These are phyloP conservation scores for Echinarachnius parma DNA, from an alignment of 53 echinoderm and acorn worm species.

Conservation along the genomic window DNA sequence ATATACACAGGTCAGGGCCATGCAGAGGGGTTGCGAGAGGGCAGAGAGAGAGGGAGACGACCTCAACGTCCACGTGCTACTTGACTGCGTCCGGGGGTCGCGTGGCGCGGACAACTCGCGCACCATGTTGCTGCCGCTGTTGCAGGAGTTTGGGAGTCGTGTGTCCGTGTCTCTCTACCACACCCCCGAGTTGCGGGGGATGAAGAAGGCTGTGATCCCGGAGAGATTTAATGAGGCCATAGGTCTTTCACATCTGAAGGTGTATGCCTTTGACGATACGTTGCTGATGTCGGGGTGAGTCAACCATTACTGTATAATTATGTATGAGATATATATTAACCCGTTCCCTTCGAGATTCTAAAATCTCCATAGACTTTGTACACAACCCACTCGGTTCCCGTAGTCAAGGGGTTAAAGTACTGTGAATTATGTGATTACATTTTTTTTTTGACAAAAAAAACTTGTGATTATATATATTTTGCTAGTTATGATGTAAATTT, in stretches of 20 bases:
- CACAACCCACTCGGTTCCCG: no score
- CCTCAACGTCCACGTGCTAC: conserved; percentile 61
- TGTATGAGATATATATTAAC: no score
- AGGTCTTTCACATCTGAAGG: conserved; percentile 87
- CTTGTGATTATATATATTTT: no score
- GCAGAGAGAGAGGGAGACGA: conserved; percentile 22
- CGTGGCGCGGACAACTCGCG: conserved; percentile 84
- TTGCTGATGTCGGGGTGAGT: conserved; percentile 94
- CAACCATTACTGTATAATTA: no score
- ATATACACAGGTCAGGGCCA: conserved; percentile 43
- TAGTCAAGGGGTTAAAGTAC: no score
- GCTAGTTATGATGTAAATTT: no score
- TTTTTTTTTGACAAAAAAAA: no score
- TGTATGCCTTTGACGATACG: conserved; percentile 84
- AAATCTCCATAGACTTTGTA: no score
- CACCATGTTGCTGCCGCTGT: conserved; percentile 85
- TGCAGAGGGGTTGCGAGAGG: conserved; percentile 44
- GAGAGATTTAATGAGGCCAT: conserved; percentile 92
- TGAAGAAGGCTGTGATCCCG: conserved; percentile 65
- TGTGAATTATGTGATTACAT: no score
- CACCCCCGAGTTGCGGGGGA: conserved; percentile 84
- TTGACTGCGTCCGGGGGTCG: conserved; percentile 92
- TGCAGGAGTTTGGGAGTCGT: conserved; percentile 49
- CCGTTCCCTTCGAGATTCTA: no score
- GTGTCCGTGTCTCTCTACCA: conserved; percentile 82